These are phyloP conservation scores for Bos indicus DNA, from an alignment of 2,113 vertebrate species.

Conservation along the genomic window DNA sequence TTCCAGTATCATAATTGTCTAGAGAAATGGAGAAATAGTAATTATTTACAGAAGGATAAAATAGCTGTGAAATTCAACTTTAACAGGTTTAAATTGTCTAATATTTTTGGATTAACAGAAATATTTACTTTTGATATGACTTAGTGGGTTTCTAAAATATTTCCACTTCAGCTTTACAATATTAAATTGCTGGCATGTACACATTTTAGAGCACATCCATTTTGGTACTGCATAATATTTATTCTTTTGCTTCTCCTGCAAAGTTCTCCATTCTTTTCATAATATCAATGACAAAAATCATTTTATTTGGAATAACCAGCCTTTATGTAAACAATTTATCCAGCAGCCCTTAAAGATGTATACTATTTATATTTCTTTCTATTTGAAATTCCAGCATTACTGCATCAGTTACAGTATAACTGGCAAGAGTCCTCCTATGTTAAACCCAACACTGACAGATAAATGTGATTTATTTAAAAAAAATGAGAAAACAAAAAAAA, in stretches of 20 bases:
- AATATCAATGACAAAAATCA: not conserved
- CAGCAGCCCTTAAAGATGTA: constrained; percentile 6
- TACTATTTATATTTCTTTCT: constrained; percentile 28
- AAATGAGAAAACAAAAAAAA: constrained; percentile 9
- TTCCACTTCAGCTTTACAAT: constrained; percentile 36
- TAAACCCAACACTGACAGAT: constrained; percentile 64
- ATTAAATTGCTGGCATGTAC: constrained; percentile 40
- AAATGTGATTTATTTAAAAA: constrained; percentile 31
- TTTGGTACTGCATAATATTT: not conserved
- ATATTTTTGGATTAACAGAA: constrained; percentile 50
- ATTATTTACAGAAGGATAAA: constrained; percentile 73
- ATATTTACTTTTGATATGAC: constrained; percentile 57
- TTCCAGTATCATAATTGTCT: constrained; percentile 76
- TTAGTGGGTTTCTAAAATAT: constrained; percentile 29
- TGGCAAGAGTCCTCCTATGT: constrained; percentile 58
- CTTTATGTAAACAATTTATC: constrained; percentile 51
- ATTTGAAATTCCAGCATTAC: constrained; percentile 55
- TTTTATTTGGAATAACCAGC: constrained; percentile 50
- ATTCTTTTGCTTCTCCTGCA: not conserved
- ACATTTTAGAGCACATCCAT: constrained; percentile 9
- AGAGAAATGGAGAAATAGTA: constrained; percentile 70
- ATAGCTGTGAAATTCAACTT: constrained; percentile 62
- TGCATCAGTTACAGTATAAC: constrained; percentile 56
- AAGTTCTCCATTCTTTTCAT: not conserved
- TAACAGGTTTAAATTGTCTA: constrained; percentile 60